Evolutionary conservation across 2,888 invertebrate genomes (phyloP).

Genomic region (Protonemura montana): DNA sequence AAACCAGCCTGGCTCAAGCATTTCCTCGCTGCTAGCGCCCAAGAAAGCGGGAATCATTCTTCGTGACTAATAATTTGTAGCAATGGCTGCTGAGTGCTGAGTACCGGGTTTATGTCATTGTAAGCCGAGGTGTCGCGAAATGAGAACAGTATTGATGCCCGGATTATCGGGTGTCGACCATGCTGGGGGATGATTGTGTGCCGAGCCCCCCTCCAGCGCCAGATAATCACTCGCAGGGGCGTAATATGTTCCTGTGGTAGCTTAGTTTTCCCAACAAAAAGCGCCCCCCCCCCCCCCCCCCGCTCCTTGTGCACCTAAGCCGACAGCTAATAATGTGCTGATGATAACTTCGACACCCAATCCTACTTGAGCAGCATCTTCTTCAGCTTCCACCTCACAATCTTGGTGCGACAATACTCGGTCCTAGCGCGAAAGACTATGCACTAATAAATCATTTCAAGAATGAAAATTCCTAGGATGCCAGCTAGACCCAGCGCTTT

Average conservation of each 20-base stretch:
- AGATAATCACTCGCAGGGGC: constrained; percentile 33
- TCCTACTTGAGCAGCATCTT: not conserved
- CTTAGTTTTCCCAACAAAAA: not conserved
- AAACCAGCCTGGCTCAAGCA: no score
- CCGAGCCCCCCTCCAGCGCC: not conserved
- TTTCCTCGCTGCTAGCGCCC: not conserved
- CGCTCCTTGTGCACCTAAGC: not conserved
- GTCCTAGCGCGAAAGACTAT: not conserved
- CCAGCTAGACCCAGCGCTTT: not conserved
- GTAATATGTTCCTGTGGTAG: constrained; percentile 26
- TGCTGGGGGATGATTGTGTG: constrained; percentile 27
- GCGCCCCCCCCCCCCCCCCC: not conserved
- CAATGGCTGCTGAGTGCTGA: not conserved
- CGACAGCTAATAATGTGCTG: constrained; percentile 1
- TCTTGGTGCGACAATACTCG: not conserved
- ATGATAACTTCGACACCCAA: not conserved
- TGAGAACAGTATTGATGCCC: constrained; percentile 21
- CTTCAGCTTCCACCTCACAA: not conserved
- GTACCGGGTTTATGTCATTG: not conserved
- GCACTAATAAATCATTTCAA: not conserved
- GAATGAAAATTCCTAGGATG: not conserved
- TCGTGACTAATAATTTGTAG: not conserved
- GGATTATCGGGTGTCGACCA: constrained; percentile 10
- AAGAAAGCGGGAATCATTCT: not conserved
- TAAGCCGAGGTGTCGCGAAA: constrained; percentile 12